Evolutionary conservation across 2,888 invertebrate genomes (phyloP), one percentile per base, ranked within the genome.

Genomic region (Tenthredo livida): DNA sequence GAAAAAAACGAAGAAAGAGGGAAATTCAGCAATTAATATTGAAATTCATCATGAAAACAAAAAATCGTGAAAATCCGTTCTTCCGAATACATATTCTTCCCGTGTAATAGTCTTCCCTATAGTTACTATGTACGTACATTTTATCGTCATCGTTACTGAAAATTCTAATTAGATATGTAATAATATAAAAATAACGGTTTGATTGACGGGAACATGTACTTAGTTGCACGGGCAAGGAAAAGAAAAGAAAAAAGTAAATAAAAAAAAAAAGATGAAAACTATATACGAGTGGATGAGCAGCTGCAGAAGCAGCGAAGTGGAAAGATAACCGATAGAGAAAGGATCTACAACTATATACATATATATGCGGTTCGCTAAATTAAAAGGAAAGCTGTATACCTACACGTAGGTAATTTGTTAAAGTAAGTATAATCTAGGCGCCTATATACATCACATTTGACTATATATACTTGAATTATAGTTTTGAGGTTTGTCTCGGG

Each of bases 281-380:
- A 37, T 29, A 58, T 61, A 80, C 33, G 80, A 80, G 29, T 80
- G 61, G 61, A 80, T 80, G 80, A 58, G 58, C 77, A 58, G 58
- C 77, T 43, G 54, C 61, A 37, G 50, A 80, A 80, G 5, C 37
- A 21, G 21, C 61, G 61, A 21, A 40, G 58, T 40, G 80, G 40
- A 80, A 80, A 80, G 80, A 80, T 80, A 80, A 80, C 80, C 80
- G 80, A 80, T 61, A 61, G 58, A 61, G 61, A 80, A 80, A 80
- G 80, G 61, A 80, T 40, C 50, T 58, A 37, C 25, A 47, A 40
- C 21, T 67, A n/a, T 9, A 21, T 67, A n/a, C 2, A 29, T 29
- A 29, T 29, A 29, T 9, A 40, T 73, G 43, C 29, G 61, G 21
- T 80, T 80, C 40, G 80, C 80, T 40, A 80, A 80, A 61, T 80